Percentiles rank a stretch among this genome's conserved stretches.
Conservation (phyloP, 2,113 vertebrate genomes). For the Morone saxatilis region DNA sequence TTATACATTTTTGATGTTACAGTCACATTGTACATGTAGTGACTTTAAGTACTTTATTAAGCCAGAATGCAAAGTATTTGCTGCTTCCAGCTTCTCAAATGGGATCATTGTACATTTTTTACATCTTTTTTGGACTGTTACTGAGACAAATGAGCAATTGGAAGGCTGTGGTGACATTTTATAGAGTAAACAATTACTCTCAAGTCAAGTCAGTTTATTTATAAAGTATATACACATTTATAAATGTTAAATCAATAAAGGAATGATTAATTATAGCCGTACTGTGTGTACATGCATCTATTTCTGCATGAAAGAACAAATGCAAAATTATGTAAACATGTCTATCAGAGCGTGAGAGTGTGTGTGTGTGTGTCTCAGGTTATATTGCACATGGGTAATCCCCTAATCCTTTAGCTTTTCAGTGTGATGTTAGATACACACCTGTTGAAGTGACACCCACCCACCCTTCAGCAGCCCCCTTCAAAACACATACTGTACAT, state of each 20-base stretch:
- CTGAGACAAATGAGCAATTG: neutral
- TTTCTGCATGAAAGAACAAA: neutral
- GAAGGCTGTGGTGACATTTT: neutral
- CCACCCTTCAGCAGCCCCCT: neutral
- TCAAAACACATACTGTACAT: constrained; percentile 21
- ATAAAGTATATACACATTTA: neutral
- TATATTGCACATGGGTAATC: constrained; percentile 49
- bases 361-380: constrained; percentile 21
- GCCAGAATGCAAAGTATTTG: neutral
- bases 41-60: neutral
- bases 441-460: constrained; percentile 38
- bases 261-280: neutral
- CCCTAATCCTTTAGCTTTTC: constrained; percentile 61
- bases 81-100: neutral
- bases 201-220: neutral
- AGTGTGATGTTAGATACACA: constrained; percentile 51
- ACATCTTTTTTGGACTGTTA: neutral
- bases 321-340: constrained; percentile 11
- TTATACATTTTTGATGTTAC: neutral
- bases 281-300: neutral
- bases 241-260: neutral
- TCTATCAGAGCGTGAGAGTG: neutral
- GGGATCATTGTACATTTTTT: neutral
- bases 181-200: neutral
- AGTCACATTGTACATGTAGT: neutral